Conservation (phyloP, 2,888 invertebrate species). For the Drosophila histrio region DNA sequence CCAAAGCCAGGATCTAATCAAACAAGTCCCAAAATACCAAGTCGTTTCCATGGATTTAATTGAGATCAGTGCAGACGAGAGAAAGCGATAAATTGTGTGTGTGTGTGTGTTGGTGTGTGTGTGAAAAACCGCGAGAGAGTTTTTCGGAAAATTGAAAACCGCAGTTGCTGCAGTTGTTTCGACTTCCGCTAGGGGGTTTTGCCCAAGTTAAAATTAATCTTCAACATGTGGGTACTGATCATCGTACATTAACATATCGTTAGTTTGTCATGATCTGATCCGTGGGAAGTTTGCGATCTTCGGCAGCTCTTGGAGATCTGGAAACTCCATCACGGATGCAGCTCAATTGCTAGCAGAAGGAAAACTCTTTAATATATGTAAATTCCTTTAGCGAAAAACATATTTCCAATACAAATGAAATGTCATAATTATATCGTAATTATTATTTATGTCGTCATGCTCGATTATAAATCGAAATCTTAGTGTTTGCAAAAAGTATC, state of each 20-base stretch:
- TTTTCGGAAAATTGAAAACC: slow-evolving; percentile 58
- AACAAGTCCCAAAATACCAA: slow-evolving; percentile 59
- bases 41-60: slow-evolving; percentile 64
- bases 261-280: slow-evolving; percentile 59
- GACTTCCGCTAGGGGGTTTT: slow-evolving; percentile 73
- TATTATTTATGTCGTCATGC: slow-evolving; percentile 81
- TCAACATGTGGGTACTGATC: slow-evolving; percentile 68
- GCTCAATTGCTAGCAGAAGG: slow-evolving; percentile 18
- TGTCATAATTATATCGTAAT: slow-evolving; percentile 79
- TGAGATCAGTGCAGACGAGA: slow-evolving; percentile 66
- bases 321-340: slow-evolving; percentile 62
- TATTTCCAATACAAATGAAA: slow-evolving; percentile 22
- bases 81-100: background rate
- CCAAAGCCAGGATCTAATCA: slow-evolving; percentile 75
- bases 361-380: slow-evolving; percentile 42
- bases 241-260: slow-evolving; percentile 68
- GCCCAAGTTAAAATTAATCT: slow-evolving; percentile 64
- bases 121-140: slow-evolving; percentile 67
- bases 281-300: slow-evolving; percentile 50
- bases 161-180: slow-evolving; percentile 40
- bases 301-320: slow-evolving; percentile 31
- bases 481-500: slow-evolving; percentile 64
- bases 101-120: slow-evolving; percentile 70
- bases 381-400: slow-evolving; percentile 33
- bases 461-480: slow-evolving; percentile 47